Evolutionary conservation across 2,888 invertebrate genomes (phyloP).

Genomic region (Brenthis ino): DNA sequence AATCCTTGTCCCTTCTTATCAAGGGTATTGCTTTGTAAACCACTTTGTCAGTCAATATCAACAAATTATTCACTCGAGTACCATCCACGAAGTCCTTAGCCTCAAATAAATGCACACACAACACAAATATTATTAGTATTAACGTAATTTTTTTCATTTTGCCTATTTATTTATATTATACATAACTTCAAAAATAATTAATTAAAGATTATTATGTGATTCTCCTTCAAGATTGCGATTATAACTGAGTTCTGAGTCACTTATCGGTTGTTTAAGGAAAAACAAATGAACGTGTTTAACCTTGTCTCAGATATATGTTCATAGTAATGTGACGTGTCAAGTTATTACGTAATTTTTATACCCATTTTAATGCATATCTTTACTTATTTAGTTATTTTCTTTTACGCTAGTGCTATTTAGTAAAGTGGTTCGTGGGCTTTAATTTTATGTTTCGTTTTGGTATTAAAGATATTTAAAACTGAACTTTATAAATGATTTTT

Average conservation of each 20-base stretch:
- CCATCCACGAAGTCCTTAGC: conserved; percentile 68
- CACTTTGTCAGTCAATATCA: conserved; percentile 69
- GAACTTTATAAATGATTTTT: too few relatives aligned
- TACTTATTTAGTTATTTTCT: too few relatives aligned
- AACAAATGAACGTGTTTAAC: conserved; percentile 53
- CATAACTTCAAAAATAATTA: neutral
- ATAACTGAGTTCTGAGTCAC: conserved; percentile 39
- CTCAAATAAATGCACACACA: conserved; percentile 54
- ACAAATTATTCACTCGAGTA: conserved; percentile 64
- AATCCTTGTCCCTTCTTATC: conserved; percentile 67
- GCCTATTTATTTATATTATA: conserved; percentile 46
- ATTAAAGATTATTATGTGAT: conserved; percentile 38
- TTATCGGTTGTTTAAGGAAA: conserved; percentile 48
- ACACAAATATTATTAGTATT: conserved; percentile 52
- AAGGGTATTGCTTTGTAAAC: conserved; percentile 56
- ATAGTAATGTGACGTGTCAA: conserved; percentile 7
- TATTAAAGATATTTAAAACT: too few relatives aligned
- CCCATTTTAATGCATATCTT: neutral
- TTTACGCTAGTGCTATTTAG: too few relatives aligned
- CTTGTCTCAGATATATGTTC: conserved; percentile 45
- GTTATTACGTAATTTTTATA: neutral
- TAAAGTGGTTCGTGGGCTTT: too few relatives aligned
- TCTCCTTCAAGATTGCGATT: conserved; percentile 26
- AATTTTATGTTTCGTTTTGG: too few relatives aligned
- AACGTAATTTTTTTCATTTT: conserved; percentile 59